Percentiles rank a stretch among this genome's conserved stretches.
These are phyloP conservation scores for Agriotes lineatus DNA, from an alignment of 2,888 invertebrate species.

Conservation along the genomic window DNA sequence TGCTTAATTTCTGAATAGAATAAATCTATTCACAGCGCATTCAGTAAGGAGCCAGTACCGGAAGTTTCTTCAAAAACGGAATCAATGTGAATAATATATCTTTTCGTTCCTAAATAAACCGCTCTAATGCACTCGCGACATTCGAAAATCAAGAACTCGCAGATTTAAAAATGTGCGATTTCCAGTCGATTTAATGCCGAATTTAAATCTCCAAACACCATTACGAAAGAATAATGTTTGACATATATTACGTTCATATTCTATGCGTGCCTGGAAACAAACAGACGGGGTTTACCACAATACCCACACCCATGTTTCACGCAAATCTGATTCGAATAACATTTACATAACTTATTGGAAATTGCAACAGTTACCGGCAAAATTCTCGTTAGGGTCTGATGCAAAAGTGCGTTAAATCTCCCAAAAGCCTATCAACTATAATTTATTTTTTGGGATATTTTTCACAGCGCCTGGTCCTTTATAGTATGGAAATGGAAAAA, in stretches of 20 bases:
- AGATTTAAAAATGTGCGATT: conserved; percentile 12
- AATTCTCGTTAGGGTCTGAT: too few relatives aligned
- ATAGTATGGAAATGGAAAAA: too few relatives aligned
- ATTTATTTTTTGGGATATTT: too few relatives aligned
- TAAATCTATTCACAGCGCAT: too few relatives aligned
- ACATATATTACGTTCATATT: conserved; percentile 32
- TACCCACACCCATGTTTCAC: conserved; percentile 28
- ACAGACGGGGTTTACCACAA: conserved; percentile 34
- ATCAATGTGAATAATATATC: background rate
- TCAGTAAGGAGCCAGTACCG: too few relatives aligned
- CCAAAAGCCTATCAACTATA: too few relatives aligned
- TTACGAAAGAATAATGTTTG: conserved; percentile 31
- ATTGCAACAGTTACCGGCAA: conserved; percentile 2
- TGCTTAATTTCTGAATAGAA: too few relatives aligned
- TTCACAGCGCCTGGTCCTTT: too few relatives aligned
- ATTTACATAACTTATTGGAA: conserved; percentile 31
- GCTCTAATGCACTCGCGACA: background rate
- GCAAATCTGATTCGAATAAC: conserved; percentile 32
- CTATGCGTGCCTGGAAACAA: conserved; percentile 29
- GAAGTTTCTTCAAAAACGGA: background rate
- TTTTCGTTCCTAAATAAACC: background rate
- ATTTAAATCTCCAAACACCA: conserved; percentile 26
- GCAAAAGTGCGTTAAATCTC: too few relatives aligned
- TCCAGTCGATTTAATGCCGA: conserved; percentile 23
- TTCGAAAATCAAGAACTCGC: conserved; percentile 9